These are phyloP conservation scores for Melieria omissa DNA, from an alignment of 2,888 invertebrate species.

Conservation along the genomic window DNA sequence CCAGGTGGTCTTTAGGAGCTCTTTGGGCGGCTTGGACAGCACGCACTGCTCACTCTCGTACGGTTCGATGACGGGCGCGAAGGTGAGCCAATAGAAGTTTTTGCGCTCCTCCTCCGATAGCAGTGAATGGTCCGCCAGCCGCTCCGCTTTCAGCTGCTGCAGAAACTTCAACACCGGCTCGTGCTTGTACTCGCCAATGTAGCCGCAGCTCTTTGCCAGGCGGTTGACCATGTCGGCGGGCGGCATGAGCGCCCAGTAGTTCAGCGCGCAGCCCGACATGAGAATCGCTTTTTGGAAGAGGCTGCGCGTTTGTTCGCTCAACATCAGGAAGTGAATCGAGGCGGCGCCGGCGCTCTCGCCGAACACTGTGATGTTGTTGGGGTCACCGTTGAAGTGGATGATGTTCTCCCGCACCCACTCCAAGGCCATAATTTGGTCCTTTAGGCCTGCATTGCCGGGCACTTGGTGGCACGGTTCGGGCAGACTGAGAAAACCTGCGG, in stretches of 20 bases:
- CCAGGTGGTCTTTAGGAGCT: constrained; percentile 58
- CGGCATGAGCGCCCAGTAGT: constrained; percentile 56
- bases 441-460: constrained; percentile 69
- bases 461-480: constrained; percentile 64
- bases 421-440: constrained; percentile 68
- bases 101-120: constrained; percentile 51
- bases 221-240: constrained; percentile 49
- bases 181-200: constrained; percentile 56
- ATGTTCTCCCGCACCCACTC: constrained; percentile 68
- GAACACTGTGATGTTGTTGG: constrained; percentile 68
- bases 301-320: constrained; percentile 66
- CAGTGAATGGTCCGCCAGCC: constrained; percentile 57
- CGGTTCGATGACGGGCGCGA: constrained; percentile 57
- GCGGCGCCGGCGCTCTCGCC: constrained; percentile 69
- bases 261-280: constrained; percentile 59
- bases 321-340: constrained; percentile 67
- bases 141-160: constrained; percentile 45
- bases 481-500: constrained; percentile 65
- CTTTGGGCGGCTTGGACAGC: constrained; percentile 48
- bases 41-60: constrained; percentile 53
- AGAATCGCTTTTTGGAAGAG: constrained; percentile 62
- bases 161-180: constrained; percentile 58
- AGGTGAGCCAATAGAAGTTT: constrained; percentile 53
- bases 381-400: constrained; percentile 67
- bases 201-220: constrained; percentile 58